Conservation (phyloP, 2,797 vertebrate species). For the Momotus momota region DNA sequence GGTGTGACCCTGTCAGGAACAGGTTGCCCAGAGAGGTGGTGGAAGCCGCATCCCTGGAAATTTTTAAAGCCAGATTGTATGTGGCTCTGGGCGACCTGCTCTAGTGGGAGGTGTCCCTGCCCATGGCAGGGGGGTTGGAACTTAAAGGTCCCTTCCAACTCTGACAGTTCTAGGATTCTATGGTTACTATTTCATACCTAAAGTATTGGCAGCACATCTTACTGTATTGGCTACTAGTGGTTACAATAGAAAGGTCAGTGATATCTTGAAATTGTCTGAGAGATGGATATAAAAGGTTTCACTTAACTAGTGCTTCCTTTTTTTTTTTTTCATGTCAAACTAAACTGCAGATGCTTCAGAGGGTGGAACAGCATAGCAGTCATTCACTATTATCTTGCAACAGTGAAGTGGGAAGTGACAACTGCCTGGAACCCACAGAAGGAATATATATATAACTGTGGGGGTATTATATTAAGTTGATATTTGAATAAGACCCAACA, state of each 20-base stretch:
- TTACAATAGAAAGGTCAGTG: not conserved
- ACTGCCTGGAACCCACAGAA: constrained; percentile 10
- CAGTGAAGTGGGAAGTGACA: constrained; percentile 43
- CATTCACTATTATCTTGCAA: not conserved
- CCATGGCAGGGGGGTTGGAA: too few species aligned
- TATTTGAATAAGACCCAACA: not conserved
- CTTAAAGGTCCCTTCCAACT: too few species aligned
- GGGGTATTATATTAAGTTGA: not conserved
- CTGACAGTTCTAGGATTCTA: too few species aligned
- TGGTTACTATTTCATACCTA: not conserved
- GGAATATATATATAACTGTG: constrained; percentile 4
- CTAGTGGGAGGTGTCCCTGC: too few species aligned
- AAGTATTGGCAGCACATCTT: not conserved
- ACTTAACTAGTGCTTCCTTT: not conserved
- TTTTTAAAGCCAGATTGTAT: too few species aligned
- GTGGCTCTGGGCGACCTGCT: too few species aligned
- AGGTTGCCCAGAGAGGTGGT: too few species aligned
- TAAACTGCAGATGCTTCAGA: not conserved
- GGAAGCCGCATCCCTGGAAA: too few species aligned
- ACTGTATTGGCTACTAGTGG: not conserved
- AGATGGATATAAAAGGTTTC: not conserved
- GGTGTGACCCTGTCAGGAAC: too few species aligned
- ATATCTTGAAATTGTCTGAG: not conserved
- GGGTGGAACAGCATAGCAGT: not conserved
- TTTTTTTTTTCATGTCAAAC: not conserved